These are phyloP conservation scores for Eumacrocentrus americanus DNA, from an alignment of 2,888 invertebrate species.

Conservation along the genomic window DNA sequence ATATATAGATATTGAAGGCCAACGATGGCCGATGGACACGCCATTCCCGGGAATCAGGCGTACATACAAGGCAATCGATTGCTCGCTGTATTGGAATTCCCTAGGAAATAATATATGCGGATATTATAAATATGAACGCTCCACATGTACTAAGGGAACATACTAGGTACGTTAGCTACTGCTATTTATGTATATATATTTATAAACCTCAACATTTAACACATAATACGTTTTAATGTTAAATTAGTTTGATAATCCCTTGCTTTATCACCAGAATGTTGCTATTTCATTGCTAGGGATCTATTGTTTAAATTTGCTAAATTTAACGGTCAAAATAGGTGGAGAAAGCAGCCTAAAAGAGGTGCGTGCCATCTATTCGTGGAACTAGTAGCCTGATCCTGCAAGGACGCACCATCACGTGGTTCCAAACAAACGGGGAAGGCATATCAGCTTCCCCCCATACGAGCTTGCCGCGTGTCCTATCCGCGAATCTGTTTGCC, in stretches of 20 bases:
- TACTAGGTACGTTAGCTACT: constrained; percentile 30
- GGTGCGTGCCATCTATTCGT: constrained; percentile 41
- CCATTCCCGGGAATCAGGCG: constrained; percentile 48
- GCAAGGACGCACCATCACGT: constrained; percentile 59
- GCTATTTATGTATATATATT: too few relatives aligned
- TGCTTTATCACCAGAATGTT: too few relatives aligned
- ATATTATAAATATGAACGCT: constrained; percentile 57
- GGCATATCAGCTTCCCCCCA: not conserved
- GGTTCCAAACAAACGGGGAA: constrained; percentile 41
- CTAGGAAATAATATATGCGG: constrained; percentile 49
- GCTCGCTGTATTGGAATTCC: constrained; percentile 41
- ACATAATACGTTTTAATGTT: too few relatives aligned
- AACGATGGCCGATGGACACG: constrained; percentile 48
- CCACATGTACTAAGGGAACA: constrained; percentile 54
- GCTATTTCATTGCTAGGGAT: too few relatives aligned
- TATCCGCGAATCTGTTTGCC: constrained; percentile 57
- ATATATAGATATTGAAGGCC: not conserved
- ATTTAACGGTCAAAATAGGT: too few relatives aligned
- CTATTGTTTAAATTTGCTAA: too few relatives aligned
- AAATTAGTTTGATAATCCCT: too few relatives aligned
- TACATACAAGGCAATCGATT: constrained; percentile 34
- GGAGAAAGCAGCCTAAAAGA: too few relatives aligned
- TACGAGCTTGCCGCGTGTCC: constrained; percentile 32
- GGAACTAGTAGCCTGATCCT: constrained; percentile 57
- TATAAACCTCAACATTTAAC: too few relatives aligned